Evolutionary conservation across 2,888 invertebrate genomes (phyloP).

Genomic region (Chydorus sphaericus): DNA sequence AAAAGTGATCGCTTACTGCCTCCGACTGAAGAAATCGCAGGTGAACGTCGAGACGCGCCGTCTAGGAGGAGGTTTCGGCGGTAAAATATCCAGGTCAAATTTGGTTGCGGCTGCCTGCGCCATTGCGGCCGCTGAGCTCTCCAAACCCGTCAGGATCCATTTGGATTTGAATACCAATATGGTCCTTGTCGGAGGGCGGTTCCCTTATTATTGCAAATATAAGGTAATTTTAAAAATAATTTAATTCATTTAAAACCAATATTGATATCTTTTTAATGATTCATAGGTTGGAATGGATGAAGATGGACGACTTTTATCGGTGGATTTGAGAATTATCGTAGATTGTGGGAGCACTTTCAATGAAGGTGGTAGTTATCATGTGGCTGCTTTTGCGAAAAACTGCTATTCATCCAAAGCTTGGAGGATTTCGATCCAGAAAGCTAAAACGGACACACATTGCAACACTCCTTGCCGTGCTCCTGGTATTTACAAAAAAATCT

Average conservation of each 20-base stretch:
- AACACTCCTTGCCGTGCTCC: conserved; percentile 59
- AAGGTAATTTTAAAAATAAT: conserved; percentile 27
- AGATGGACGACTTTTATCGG: conserved; percentile 26
- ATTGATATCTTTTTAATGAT: neutral
- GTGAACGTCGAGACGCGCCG: conserved; percentile 55
- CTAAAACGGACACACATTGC: conserved; percentile 47
- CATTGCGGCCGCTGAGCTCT: conserved; percentile 46
- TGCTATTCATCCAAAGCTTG: conserved; percentile 48
- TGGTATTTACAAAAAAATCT: conserved; percentile 31
- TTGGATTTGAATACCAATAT: conserved; percentile 57
- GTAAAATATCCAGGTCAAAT: conserved; percentile 48
- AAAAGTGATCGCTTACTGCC: conserved; percentile 37
- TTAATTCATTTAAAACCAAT: neutral
- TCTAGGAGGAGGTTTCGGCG: conserved; percentile 66
- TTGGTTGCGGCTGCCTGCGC: conserved; percentile 48
- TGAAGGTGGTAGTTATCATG: conserved; percentile 34
- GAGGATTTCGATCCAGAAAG: conserved; percentile 33
- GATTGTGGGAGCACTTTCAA: conserved; percentile 36
- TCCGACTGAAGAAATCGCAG: conserved; percentile 44
- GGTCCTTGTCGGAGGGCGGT: conserved; percentile 50
- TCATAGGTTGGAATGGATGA: conserved; percentile 25
- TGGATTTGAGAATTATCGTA: conserved; percentile 37
- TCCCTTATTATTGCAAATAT: conserved; percentile 44
- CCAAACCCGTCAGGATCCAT: conserved; percentile 53
- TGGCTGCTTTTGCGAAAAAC: conserved; percentile 34